Base-by-base conservation (phyloP, 2,113 vertebrate species). In the Amphiprion ocellaris region DNA sequence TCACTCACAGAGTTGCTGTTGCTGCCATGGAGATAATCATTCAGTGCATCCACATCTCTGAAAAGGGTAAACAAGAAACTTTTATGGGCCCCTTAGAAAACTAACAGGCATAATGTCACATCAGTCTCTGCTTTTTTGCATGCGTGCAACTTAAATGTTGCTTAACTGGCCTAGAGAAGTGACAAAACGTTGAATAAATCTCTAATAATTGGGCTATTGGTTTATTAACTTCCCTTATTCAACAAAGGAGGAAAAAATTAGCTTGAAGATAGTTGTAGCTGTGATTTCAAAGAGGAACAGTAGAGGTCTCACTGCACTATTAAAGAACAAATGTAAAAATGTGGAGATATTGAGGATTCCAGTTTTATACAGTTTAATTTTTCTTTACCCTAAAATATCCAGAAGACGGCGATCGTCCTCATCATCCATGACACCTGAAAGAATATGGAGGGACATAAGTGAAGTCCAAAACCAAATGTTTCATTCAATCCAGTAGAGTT, bases 401-500 rank as follows among this genome's bases (percentile, higher is more conserved):
- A 99, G 97, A 97, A 99, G 97, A 96, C 95, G 97, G 93, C 97
- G 97, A 92, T 98, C 98, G 83, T 99, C 98, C 53, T 98, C 98
- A 98, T 99, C 98, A 95, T 99, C 98, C 98, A 99, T 99, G 96
- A 98, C 98, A 99, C 96, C 98, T 99, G 88, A 9, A 91, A 67
- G 79, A 79, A 69, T 91, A 84, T 17, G 72, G 24, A 70, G 55
- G 37, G 47, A 9, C 14, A 63, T 17, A 7, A 37, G 33, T 2
- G 33, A 37, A 37, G 33, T 37, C 33, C 33, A 37, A 10, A 8
- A 8, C 33, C 33, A 9, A 6, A 37, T 9, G 33, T 37, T 37
- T 37, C 33, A 37, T 8, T 10, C 33, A 37, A 26, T 26, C 26
- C 26, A 26, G 26, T 26, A 3, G 26, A 26, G 26, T 26, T 26